Evolutionary conservation across 2,888 invertebrate genomes (phyloP), one percentile per base, ranked within the genome.

Genomic region (Polyploca ridens): DNA sequence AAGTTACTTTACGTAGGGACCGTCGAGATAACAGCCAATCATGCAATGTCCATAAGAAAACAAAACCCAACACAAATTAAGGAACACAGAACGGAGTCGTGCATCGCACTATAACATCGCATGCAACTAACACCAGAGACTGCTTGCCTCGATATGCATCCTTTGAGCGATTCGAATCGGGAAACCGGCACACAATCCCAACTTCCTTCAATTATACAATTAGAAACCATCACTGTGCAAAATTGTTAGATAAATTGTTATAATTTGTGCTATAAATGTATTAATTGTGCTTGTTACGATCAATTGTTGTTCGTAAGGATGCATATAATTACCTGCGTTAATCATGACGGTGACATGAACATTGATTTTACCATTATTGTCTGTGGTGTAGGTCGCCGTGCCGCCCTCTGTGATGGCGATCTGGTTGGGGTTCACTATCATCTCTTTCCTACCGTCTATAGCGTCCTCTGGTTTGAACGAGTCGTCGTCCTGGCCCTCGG

Each of bases 261-360:
- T 73, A 76, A 70, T 75, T 72, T 81, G 87, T 88, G 87, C 88
- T 81, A 70, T 73, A 79, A 79, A 66, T 69, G 73, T 80, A 79
- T 75, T 72, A 72, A 78, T 76, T 83, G 86, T 88, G 87, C 88
- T 77, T 74, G 75, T 81, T 83, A 81, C 80, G 75, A 74, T 80
- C 76, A 81, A 80, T 81, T 84, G 73, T 72, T 74, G 83, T 89
- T 88, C 89, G 85, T 90, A 92, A 90, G 93, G 93, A 94, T 93
- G 94, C 93, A 93, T 91, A 93, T 93, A 93, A 90, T 94, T 92
- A 88, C 96, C 96, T 79, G 96, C 96, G 87, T 96, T 96, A 85
- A 97, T 98, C 94, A 97, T 96, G 91, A 97, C 97, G 88, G 97
- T 97, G 88, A 97, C 97, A 95, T 97, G 97, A 89, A 97, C 97